A percentile compares a stretch with the other conserved stretches of the same genome.
phyloP scores from a whole-genome alignment of 2,888 invertebrate genomes.

The Polydrusus pterygomalis region DNA sequence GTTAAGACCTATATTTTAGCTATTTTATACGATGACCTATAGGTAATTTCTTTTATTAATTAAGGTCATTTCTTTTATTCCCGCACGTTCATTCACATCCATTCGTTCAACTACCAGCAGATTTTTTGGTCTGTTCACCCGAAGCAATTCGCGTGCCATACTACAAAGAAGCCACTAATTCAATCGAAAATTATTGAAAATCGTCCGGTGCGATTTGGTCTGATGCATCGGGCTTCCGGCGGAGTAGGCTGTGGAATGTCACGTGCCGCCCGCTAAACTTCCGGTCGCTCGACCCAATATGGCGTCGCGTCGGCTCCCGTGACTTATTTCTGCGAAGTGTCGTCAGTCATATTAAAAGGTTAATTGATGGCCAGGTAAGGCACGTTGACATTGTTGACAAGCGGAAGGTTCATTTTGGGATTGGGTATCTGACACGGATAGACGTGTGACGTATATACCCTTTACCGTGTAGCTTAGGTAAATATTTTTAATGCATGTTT shows the following conservation, averaged over 20 bases:
- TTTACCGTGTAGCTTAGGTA: background rate
- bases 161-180: background rate
- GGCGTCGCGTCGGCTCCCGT: constrained; percentile 43
- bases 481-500: too few relatives aligned
- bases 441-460: background rate
- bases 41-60: background rate
- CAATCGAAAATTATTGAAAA: constrained; percentile 23
- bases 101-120: constrained; percentile 2
- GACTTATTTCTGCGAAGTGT: constrained; percentile 37
- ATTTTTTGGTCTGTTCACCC: constrained; percentile 23
- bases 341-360: constrained; percentile 37
- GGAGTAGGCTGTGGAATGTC: constrained; percentile 34
- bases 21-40: background rate
- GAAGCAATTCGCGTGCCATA: constrained; percentile 39
- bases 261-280: constrained; percentile 41
- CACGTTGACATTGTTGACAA: constrained; percentile 11
- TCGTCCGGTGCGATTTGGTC: constrained; percentile 36
- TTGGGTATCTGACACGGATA: constrained; percentile 10
- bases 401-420: constrained; percentile 30
- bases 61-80: constrained; percentile 4
- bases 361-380: constrained; percentile 38
- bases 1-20: background rate
- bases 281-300: constrained; percentile 27
- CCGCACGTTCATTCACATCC: constrained; percentile 7
- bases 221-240: constrained; percentile 36